Base-by-base conservation (phyloP, 2,888 invertebrate genomes). In the Leptinotarsa juncta region DNA sequence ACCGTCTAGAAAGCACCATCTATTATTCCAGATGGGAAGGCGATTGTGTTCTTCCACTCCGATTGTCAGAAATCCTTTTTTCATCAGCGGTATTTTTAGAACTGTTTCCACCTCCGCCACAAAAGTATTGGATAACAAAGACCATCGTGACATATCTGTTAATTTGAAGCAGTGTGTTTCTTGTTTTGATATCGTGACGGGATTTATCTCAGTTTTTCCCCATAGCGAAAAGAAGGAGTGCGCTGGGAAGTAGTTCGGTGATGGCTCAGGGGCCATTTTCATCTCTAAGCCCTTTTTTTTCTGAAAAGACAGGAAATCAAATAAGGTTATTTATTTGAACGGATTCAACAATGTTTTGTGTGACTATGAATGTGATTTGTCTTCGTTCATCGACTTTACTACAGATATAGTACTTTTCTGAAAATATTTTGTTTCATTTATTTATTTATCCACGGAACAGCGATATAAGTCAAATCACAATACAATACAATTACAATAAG, bases 1-100 rank as follows among this genome's bases (percentile, higher is more conserved):
- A 4, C 73, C 77, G 23, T 78, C 68, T 20, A 78, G 65, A 10
- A 57, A 49, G 23, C 78, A 78, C 78, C 78, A 78, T 50, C 72
- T 68, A 57, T 71, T 66, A 42, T 70, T 77, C 77, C 78, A 78
- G 60, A 77, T n/a, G 12, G 73, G 66, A 50, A 65, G 48, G 7
- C 72, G 70, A 23, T 71, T 73, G 15, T 50, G 57, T 15, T 75
- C 75, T 15, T 75, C 72, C 3, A 55, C 14, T 1, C 74, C 74
- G 7, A 77, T 23, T 12, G 72, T 77, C 15, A 77, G 60, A 18
- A 77, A 74, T 48, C 77, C 77, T 2, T 18, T 20, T 32, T 66
- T 60, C 48, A 32, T 65, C 16, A 72, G 42, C 20, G 68, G 53
- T 15, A 76, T 72, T n/a, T 55, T 70, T 14, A 66, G 55, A 51